Conservation (phyloP, 2,113 vertebrate species). For the Hystrix cristata region DNA sequence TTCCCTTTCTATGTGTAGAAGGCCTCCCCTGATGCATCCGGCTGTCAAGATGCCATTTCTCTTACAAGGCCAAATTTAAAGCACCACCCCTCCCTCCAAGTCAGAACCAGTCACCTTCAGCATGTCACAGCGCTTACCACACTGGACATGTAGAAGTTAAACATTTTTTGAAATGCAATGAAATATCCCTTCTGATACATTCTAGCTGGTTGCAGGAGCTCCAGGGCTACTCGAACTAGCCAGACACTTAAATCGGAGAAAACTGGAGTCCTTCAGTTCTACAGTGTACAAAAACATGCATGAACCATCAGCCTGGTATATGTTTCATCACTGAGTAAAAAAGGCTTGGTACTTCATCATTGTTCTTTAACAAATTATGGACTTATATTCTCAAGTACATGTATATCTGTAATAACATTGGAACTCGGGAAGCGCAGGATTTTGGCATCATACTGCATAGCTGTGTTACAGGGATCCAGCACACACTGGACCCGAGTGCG, state of each 20-base stretch:
- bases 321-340: neutral
- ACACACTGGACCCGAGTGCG: too few relatives aligned
- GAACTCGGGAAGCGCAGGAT: neutral
- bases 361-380: neutral
- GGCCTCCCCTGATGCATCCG: neutral
- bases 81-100: neutral
- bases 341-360: neutral
- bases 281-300: neutral
- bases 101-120: neutral
- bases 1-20: neutral
- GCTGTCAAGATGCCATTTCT: neutral
- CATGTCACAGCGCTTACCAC: neutral
- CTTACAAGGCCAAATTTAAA: neutral
- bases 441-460: neutral
- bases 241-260: neutral
- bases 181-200: neutral
- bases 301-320: neutral
- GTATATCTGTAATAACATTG: neutral
- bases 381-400: neutral
- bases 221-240: neutral
- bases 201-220: neutral
- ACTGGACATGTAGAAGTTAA: neutral
- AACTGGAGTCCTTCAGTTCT: neutral
- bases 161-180: neutral
- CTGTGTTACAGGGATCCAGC: neutral